phyloP scores from a whole-genome alignment of 1,140 invertebrate genomes.

The Temnothorax nylanderi region DNA sequence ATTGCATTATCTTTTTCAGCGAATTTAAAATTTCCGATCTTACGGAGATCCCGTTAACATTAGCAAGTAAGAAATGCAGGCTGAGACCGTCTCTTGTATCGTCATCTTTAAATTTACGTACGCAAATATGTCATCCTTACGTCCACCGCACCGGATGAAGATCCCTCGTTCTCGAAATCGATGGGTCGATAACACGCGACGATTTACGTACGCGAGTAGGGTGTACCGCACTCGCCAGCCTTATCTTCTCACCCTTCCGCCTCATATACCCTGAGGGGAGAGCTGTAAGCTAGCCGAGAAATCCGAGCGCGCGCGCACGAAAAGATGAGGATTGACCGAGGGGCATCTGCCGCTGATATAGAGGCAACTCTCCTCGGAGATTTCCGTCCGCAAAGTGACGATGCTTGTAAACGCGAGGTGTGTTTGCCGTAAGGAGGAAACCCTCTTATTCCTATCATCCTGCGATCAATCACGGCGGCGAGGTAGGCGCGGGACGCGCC shows the following conservation, averaged over 20 bases:
- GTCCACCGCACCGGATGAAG: constrained; percentile 16
- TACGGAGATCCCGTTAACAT: not conserved
- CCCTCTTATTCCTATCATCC: constrained; percentile 59
- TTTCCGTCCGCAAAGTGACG: constrained; percentile 71
- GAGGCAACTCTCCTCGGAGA: constrained; percentile 62
- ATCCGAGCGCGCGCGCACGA: constrained; percentile 32
- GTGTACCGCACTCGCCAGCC: constrained; percentile 4
- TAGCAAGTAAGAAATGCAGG: not conserved
- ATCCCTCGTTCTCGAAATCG: constrained; percentile 26
- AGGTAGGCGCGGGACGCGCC: not conserved
- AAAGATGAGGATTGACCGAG: constrained; percentile 72
- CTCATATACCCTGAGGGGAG: not conserved
- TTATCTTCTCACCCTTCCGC: not conserved
- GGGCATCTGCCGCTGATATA: constrained; percentile 22
- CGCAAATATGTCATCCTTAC: constrained; percentile 49
- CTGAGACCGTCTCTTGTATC: not conserved
- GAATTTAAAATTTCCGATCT: constrained; percentile 5
- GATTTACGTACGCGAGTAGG: constrained; percentile 35
- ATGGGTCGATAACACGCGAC: constrained; percentile 51
- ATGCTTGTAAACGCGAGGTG: constrained; percentile 70
- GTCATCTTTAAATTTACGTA: constrained; percentile 42
- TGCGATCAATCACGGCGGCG: constrained; percentile 40
- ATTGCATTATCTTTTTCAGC: constrained; percentile 3
- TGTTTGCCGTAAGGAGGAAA: constrained; percentile 54
- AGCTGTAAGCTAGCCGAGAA: constrained; percentile 27